A percentile compares a stretch with the other conserved stretches of the same genome.
These are phyloP conservation scores for Platichthys flesus DNA, from an alignment of 2,113 vertebrate genomes.

Conservation along the genomic window DNA sequence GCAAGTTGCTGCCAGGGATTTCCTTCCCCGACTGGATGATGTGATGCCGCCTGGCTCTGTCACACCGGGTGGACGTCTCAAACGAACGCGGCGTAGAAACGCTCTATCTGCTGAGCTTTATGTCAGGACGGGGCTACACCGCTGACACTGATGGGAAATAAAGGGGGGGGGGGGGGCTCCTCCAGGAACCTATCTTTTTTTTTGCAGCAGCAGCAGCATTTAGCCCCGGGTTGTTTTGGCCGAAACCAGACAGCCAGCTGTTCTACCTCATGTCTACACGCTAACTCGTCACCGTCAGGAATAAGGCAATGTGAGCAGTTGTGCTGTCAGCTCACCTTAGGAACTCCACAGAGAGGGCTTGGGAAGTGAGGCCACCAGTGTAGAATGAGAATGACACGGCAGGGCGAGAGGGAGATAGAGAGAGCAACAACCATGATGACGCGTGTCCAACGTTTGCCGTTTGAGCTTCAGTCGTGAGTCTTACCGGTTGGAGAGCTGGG, in stretches of 20 bases:
- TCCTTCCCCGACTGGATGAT: not conserved
- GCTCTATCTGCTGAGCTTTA: conserved; percentile 8
- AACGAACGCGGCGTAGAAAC: not conserved
- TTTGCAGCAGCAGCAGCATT: not conserved
- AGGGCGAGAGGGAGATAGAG: not conserved
- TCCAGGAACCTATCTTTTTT: conserved; percentile 14
- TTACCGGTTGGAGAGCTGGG: conserved; percentile 11
- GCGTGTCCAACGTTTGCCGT: conserved; percentile 1
- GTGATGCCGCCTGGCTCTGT: conserved; percentile 6
- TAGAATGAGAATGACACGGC: not conserved
- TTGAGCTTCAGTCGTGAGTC: conserved; percentile 3
- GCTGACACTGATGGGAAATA: conserved; percentile 5
- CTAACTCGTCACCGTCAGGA: conserved; percentile 39
- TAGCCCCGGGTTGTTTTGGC: conserved; percentile 45
- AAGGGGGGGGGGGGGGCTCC: not conserved
- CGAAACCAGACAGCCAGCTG: conserved; percentile 51
- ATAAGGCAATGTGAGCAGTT: conserved; percentile 37
- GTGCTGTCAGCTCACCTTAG: conserved; percentile 39
- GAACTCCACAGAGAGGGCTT: conserved; percentile 23
- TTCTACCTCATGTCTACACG: conserved; percentile 38
- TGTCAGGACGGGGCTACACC: conserved; percentile 5
- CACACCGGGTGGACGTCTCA: conserved; percentile 6
- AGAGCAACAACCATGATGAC: not conserved
- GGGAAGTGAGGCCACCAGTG: conserved; percentile 4
- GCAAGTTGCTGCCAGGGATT: conserved; percentile 13